Percentiles rank a stretch among this genome's conserved stretches.
phyloP scores from a whole-genome alignment of 1,140 invertebrate species.

The Scaptomyza pallida region DNA sequence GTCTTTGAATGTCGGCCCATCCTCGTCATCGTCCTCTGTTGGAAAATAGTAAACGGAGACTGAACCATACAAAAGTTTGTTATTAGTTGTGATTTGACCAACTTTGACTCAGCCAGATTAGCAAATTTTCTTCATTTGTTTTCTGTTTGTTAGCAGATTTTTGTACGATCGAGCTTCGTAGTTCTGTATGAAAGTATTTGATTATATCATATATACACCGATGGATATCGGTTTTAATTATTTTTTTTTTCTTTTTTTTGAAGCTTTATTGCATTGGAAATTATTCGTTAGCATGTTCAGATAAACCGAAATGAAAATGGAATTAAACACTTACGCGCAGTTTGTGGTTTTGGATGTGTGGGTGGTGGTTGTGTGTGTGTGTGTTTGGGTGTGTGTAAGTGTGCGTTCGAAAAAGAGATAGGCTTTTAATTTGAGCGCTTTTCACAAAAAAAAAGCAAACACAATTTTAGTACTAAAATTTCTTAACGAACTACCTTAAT shows the following conservation, averaged over 20 bases:
- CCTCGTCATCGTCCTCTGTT: conserved; percentile 93
- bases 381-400: conserved; percentile 36
- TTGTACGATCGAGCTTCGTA: conserved; percentile 40
- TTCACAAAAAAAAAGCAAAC: not conserved
- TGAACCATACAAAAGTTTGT: conserved; percentile 87
- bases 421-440: conserved; percentile 36
- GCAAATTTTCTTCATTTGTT: conserved; percentile 44
- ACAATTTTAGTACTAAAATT: conserved; percentile 5
- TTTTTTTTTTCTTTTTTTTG: conserved; percentile 29
- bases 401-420: conserved; percentile 48
- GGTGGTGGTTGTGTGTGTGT: conserved; percentile 21
- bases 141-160: conserved; percentile 32
- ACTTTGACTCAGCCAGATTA: conserved; percentile 88
- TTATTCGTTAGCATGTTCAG: conserved; percentile 64
- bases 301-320: conserved; percentile 26
- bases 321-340: conserved; percentile 28
- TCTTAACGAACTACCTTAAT: conserved; percentile 11
- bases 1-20: conserved; percentile 94
- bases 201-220: conserved; percentile 1
- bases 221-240: conserved; percentile 9
- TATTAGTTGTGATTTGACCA: conserved; percentile 87
- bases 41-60: conserved; percentile 97
- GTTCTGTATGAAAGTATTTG: conserved; percentile 25
- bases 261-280: conserved; percentile 80
- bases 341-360: conserved; percentile 7